Base-by-base conservation (phyloP, 2,113 vertebrate genomes). In the Chamaetylas fuelleborni region DNA sequence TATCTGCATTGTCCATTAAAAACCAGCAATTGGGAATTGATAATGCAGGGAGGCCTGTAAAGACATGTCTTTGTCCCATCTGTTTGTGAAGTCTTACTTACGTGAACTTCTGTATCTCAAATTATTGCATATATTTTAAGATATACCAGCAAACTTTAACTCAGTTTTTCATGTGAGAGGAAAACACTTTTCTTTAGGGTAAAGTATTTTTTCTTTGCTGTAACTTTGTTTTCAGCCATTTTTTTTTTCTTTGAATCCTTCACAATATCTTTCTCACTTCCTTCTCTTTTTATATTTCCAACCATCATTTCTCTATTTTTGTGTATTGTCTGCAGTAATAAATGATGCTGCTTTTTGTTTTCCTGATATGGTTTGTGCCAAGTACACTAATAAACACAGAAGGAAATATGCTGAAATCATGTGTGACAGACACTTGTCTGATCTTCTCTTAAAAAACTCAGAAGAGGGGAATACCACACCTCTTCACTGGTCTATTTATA, bases 401-500 rank as follows among this genome's bases (percentile, higher is more conserved):
- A 89, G 53, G 31, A 95, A 86, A 62, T 51, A 56, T 4, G 5
- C 34, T 67, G 72, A 88, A 78, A 56, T 83, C 4, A 8, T 18
- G n/a, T 88, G 25, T 48, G 80, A 74, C 24, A 86, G 34, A 60
- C 4, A 4, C 64, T 86, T 71, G 38, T 67, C 48, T 81, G 22
- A 84, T 84, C 18, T 65, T 22, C 26, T 73, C 58, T 92, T 67
- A 16, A 93, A 92, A 92, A 81, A 5, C 12, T 60, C 19, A 34
- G 3, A 81, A 43, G 33, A 86, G 83, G 73, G 64, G 64, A 97
- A 89, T 84, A 86, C 91, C 92, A 71, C 77, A 94, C 65, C 83
- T 95, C 71, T 53, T 74, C 61, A 17, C 51, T 64, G 36, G 9
- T 66, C 86, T 94, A 81, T 93, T 93, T 95, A 86, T 92, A 95